phyloP scores from a whole-genome alignment of 53 echinoderm and acorn worm species.

The Paracentrotus lividus region DNA sequence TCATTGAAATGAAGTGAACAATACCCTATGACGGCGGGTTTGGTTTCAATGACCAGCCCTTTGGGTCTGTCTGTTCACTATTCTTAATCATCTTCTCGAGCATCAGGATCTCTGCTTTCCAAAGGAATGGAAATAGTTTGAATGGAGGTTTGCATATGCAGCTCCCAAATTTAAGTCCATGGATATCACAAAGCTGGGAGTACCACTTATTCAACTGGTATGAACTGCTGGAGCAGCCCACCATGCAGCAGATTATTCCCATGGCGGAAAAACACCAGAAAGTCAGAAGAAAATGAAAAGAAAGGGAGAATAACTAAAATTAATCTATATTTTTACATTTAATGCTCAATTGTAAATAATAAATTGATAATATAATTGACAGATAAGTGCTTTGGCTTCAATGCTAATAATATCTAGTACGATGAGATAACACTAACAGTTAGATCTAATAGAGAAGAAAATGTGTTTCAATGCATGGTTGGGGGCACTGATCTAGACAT shows the following conservation, averaged over 20 bases:
- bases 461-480: too few species aligned
- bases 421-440: not conserved
- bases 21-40: not conserved
- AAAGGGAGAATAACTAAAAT: not conserved
- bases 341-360: too few species aligned
- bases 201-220: constrained; percentile 68
- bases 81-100: constrained; percentile 55
- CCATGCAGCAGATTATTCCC: constrained; percentile 57
- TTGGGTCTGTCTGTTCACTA: constrained; percentile 65
- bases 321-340: too few species aligned
- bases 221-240: constrained; percentile 69
- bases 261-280: not conserved
- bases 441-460: too few species aligned
- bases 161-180: constrained; percentile 69
- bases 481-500: too few species aligned
- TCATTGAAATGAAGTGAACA: constrained; percentile 72
- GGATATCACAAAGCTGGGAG: constrained; percentile 61
- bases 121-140: constrained; percentile 70
- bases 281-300: not conserved
- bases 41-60: constrained; percentile 54
- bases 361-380: too few species aligned
- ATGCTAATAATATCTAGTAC: too few species aligned
- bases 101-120: constrained; percentile 53
- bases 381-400: too few species aligned
- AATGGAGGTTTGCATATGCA: constrained; percentile 82